Evolutionary conservation across 2,888 invertebrate species (phyloP).

Genomic region (Drosophila kuntzei): DNA sequence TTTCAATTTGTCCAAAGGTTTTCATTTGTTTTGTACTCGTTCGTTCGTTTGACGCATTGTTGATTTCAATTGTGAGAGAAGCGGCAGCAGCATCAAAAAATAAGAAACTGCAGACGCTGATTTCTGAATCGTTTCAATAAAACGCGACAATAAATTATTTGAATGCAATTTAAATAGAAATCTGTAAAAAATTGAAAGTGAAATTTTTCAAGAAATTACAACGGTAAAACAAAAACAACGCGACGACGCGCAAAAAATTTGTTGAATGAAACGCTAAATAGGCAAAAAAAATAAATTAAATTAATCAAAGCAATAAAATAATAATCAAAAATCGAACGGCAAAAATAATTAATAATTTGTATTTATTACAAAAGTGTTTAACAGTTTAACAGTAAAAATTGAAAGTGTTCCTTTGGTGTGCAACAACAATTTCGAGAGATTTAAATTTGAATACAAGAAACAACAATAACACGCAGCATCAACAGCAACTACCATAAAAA

Average conservation of each 20-base stretch:
- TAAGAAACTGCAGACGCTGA: slow-evolving; percentile 47
- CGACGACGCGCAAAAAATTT: slow-evolving; percentile 54
- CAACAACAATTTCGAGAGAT: slow-evolving; percentile 50
- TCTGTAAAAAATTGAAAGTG: slow-evolving; percentile 68
- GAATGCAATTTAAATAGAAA: slow-evolving; percentile 34
- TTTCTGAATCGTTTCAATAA: slow-evolving; percentile 47
- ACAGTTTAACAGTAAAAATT: slow-evolving; percentile 64
- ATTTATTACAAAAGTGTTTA: slow-evolving; percentile 70
- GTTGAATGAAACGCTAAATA: slow-evolving; percentile 63
- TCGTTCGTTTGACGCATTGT: slow-evolving; percentile 58
- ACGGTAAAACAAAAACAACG: slow-evolving; percentile 71
- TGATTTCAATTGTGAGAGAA: slow-evolving; percentile 61
- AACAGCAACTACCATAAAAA: slow-evolving; percentile 19
- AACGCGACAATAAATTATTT: slow-evolving; percentile 40
- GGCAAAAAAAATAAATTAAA: slow-evolving; percentile 28
- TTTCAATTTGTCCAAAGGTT: slow-evolving; percentile 67
- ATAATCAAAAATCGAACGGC: slow-evolving; percentile 29
- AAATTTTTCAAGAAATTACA: slow-evolving; percentile 57
- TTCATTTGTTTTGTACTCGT: slow-evolving; percentile 58
- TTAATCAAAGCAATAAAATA: slow-evolving; percentile 38
- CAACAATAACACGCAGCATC: slow-evolving; percentile 34
- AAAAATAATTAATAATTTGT: slow-evolving; percentile 51
- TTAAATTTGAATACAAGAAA: slow-evolving; percentile 39
- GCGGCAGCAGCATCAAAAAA: slow-evolving; percentile 48
- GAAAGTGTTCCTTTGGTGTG: slow-evolving; percentile 66